Base-by-base conservation (phyloP, 2,888 invertebrate genomes). In the Leucophora obtusa region DNA sequence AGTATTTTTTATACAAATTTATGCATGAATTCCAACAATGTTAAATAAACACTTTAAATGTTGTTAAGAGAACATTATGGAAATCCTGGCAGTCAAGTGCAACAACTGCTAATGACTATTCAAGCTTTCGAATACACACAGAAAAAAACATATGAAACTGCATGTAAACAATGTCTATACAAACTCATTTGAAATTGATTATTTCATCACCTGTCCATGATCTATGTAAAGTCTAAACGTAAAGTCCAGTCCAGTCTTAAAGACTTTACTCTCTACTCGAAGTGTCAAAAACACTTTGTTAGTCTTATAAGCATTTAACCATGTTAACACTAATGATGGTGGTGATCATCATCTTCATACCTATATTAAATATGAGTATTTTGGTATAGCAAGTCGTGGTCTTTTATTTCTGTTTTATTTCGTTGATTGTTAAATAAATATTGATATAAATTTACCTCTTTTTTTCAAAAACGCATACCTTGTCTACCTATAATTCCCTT, bases 361-460 rank as follows among this genome's bases (percentile, higher is more conserved):
- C 28, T 28, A 28, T 28, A n/a, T 47, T 47, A 47, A 47, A 47
- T 38, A 38, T 47, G 43, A 28, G 43, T 47, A n/a, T 38, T 38
- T 38, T 38, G 38, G 38, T 38, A 10, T 47, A 6, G 1, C 4
- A n/a, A 33, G 17, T 38, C 17, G 15, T 17, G 17, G 62, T 66
- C 58, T 80, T 65, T 77, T 62, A 66, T 47, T 18, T 1, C 10
- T 38, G 3, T 54, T 7, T 15, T 38, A 35, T 66, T 21, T 60
- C 28, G 47, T 65, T 71, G 75, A 75, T 80, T 75, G 71, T 68
- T 80, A 72, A 80, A 69, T 47, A 72, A 80, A 80, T 76, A 80
- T 76, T 80, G 76, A 43, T 17, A 74, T 15, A 71, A 72, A 62
- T 63, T 66, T 80, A 75, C 47, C 70, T 75, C 62, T 63, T 79